Conservation (phyloP, 2,888 invertebrate species). For the Smittia aterrima region DNA sequence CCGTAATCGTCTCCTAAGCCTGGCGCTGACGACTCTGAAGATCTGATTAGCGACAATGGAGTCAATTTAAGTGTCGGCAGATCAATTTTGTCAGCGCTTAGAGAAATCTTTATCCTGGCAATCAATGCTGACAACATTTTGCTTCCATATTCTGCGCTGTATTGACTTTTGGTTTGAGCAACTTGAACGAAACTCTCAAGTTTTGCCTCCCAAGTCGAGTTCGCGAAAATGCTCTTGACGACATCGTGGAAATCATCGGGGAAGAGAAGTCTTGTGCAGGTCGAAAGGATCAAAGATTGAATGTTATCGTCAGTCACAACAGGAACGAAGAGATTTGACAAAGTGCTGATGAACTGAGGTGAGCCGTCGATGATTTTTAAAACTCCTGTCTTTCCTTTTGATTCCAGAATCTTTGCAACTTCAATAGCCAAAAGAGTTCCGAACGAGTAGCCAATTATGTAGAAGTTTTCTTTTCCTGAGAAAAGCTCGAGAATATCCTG, state of each 20-base stretch:
- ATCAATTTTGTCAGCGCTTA: neutral
- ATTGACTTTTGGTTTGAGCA: neutral
- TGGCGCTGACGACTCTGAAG: constrained; percentile 59
- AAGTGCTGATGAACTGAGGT: constrained; percentile 65
- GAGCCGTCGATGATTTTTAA: constrained; percentile 79
- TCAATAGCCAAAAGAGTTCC: constrained; percentile 77
- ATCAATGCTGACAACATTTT: constrained; percentile 14
- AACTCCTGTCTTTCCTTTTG: constrained; percentile 62
- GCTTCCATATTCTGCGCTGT: constrained; percentile 20
- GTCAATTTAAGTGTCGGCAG: constrained; percentile 55
- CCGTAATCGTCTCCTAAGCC: constrained; percentile 65
- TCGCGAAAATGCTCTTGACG: neutral
- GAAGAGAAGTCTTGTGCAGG: neutral
- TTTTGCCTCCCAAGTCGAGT: neutral
- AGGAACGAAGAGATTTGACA: constrained; percentile 48
- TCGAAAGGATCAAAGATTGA: constrained; percentile 43
- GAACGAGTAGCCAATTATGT: constrained; percentile 86
- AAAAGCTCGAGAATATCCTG: constrained; percentile 62
- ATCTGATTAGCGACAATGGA: constrained; percentile 62
- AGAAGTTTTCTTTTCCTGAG: constrained; percentile 62
- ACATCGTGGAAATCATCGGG: neutral
- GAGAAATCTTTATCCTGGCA: neutral
- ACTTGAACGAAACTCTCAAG: constrained; percentile 14
- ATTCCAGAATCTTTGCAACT: constrained; percentile 69
- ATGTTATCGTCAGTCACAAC: constrained; percentile 48